These are phyloP conservation scores for Garra rufa DNA, from an alignment of 2,113 vertebrate species.

Conservation along the genomic window DNA sequence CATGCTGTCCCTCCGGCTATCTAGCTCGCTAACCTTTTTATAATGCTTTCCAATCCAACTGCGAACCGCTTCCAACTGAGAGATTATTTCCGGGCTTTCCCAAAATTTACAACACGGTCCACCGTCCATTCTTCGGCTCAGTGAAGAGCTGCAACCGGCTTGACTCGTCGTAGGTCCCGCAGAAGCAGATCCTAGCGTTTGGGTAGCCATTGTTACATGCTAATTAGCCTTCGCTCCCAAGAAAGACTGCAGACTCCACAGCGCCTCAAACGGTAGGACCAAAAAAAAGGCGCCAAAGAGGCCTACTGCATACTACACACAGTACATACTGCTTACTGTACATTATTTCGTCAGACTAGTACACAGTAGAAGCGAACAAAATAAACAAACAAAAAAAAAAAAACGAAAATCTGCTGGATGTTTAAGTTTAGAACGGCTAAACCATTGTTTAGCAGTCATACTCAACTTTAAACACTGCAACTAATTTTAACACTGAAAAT, in stretches of 20 bases:
- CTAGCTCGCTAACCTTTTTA: slow-evolving; percentile 84
- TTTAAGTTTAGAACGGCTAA: not conserved
- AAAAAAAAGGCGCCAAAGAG: slow-evolving; percentile 21
- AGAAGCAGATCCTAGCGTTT: slow-evolving; percentile 67
- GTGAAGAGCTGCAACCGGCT: slow-evolving; percentile 48
- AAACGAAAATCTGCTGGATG: not conserved
- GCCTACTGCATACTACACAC: not conserved
- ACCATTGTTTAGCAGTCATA: not conserved
- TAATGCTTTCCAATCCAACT: slow-evolving; percentile 92
- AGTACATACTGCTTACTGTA: not conserved
- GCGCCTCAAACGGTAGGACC: slow-evolving; percentile 2
- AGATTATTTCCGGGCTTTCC: slow-evolving; percentile 87
- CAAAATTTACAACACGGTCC: slow-evolving; percentile 85
- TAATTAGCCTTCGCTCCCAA: slow-evolving; percentile 30
- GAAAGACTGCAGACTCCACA: slow-evolving; percentile 4
- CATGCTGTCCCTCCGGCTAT: slow-evolving; percentile 2
- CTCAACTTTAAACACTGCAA: not conserved
- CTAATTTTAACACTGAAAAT: not conserved
- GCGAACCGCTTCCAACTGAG: slow-evolving; percentile 86
- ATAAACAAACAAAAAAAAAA: too few relatives aligned
- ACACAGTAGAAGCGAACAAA: not conserved
- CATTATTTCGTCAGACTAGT: not conserved
- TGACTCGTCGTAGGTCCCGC: slow-evolving; percentile 67
- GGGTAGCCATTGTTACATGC: slow-evolving; percentile 67
- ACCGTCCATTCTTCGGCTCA: slow-evolving; percentile 84